Evolutionary conservation across 2,888 invertebrate species (phyloP).

Genomic region (Thymelicus sylvestris): DNA sequence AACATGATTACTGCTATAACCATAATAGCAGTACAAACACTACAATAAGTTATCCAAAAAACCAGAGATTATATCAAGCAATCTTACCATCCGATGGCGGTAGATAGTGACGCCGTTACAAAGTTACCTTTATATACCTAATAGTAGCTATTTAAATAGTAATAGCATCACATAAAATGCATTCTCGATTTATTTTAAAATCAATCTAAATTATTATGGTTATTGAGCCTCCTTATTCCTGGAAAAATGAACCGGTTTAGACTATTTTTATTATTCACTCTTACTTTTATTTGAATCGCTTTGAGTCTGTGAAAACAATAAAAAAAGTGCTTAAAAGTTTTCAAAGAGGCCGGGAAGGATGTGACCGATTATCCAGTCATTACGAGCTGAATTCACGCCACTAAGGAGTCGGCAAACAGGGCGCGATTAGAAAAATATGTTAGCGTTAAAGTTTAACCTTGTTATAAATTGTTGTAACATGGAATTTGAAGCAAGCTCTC

Average conservation of each 20-base stretch:
- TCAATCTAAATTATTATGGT: too few species aligned
- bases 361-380: conserved; percentile 71
- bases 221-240: not conserved
- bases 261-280: conserved; percentile 6
- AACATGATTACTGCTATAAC: too few species aligned
- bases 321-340: conserved; percentile 58
- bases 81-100: too few species aligned
- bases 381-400: conserved; percentile 46
- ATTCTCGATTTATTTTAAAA: too few species aligned
- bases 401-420: conserved; percentile 20
- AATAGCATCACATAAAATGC: too few species aligned
- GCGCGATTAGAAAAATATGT: conserved; percentile 27
- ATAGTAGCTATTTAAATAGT: too few species aligned
- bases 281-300: conserved; percentile 38
- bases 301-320: conserved; percentile 47
- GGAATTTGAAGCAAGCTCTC: not conserved
- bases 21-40: too few species aligned
- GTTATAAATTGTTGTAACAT: not conserved
- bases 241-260: not conserved
- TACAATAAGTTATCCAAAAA: too few species aligned
- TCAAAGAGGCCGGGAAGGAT: conserved; percentile 69
- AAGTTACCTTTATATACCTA: too few species aligned
- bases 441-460: conserved; percentile 9
- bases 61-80: too few species aligned
- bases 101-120: too few species aligned